Conservation (phyloP, 1,140 invertebrate genomes). For the Cherax destructor region DNA sequence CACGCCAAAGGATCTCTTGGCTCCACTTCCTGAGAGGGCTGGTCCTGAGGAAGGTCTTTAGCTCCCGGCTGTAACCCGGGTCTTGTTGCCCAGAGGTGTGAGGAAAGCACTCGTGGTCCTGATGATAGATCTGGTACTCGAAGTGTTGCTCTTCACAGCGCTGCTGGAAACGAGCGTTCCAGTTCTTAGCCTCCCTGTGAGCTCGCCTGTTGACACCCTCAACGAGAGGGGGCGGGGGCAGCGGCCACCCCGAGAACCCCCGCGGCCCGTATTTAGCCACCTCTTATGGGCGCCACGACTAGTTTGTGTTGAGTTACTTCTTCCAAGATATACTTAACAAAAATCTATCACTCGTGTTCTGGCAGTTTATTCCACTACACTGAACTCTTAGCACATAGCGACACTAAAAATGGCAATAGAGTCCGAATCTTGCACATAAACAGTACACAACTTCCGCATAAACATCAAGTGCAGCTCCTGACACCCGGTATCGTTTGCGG, state of each 20-base stretch:
- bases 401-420: too few relatives aligned
- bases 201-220: conserved; percentile 48
- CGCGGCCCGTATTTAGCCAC: conserved; percentile 49
- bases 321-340: background rate
- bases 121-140: background rate
- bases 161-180: conserved; percentile 21
- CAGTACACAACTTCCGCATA: too few relatives aligned
- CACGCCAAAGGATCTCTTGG: background rate
- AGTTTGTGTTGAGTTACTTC: background rate
- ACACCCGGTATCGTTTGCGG: too few relatives aligned
- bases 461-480: too few relatives aligned
- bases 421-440: too few relatives aligned
- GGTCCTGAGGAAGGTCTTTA: conserved; percentile 40
- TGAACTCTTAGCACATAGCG: background rate
- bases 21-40: conserved; percentile 49
- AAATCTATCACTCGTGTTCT: background rate
- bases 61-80: conserved; percentile 22
- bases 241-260: conserved; percentile 54
- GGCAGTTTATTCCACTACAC: background rate
- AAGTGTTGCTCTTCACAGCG: background rate
- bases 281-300: conserved; percentile 6
- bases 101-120: background rate
- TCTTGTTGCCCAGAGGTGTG: background rate
- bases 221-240: conserved; percentile 52
- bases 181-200: conserved; percentile 42